Evolutionary conservation across 2,888 invertebrate genomes (phyloP), one percentile per base, ranked within the genome.

Genomic region (Agrotis ipsilon): DNA sequence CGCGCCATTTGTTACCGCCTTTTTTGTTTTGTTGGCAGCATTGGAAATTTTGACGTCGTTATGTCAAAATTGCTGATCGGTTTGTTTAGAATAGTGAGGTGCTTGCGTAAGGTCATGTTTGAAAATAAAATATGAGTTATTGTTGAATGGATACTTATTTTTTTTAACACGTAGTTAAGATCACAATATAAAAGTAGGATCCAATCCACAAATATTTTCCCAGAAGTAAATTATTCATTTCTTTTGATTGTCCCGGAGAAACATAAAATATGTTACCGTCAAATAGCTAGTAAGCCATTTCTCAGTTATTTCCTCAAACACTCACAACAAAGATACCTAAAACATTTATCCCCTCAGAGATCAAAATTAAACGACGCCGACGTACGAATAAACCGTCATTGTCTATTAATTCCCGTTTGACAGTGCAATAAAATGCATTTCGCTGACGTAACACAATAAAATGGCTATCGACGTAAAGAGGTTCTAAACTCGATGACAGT

Each of bases 1-100:
- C 84, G 85, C 89, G 89, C 88, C 88, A 88, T 84, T 89, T 88
- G 87, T 86, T 84, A 77, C 82, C 83, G 73, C 78, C 80, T 73
- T 84, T 84, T 84, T 85, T 82, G 74, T 82, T 83, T 84, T 70
- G 78, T 77, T 77, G 75, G 65, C 78, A 54, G 72, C 46, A 55
- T 81, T 81, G 78, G 77, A 80, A 69, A 77, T 77, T 77, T 81
- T 79, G 71, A 81, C 46, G 64, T 46, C 55, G 64, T 70, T 49
- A 76, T 68, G 78, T 80, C 81, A 76, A 58, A 67, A 67, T 58
- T 51, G 70, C 67, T 76, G 66, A 76, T 64, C 24, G 27, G 51
- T 68, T 57, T 58, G 46, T 54, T 58, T 52, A 13, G 24, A 49
- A 57, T 27, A 74, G 51, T 48, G 39, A 58, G 58, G 49, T 43